Base-by-base conservation (phyloP, 2,888 invertebrate species). In the Polietes domitor region DNA sequence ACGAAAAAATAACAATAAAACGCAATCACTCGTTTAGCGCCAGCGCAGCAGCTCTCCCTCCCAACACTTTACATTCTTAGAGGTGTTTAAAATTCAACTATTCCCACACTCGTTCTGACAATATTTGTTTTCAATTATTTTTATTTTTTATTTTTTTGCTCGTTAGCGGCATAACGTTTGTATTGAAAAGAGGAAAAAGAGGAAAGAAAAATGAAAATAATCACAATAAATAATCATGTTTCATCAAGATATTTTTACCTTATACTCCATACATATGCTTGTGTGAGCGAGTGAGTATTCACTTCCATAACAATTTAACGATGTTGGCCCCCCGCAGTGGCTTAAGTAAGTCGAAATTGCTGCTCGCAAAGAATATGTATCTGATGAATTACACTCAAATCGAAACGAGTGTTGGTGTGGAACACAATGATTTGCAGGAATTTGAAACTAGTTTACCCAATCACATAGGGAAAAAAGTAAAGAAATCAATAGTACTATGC, bases 201-300 rank as follows among this genome's bases (percentile, higher is more conserved):
- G 21, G 12, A 47, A 47, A 3, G 17, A n/a, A 28, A 28, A 47
- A 32, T 32, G 32, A 73, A 58, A 73, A 73, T 73, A 65, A 74
- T 28, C 26, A 17, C 61, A 61, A 75, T 75, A 76, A 72, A 71
- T 53, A 75, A 77, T 72, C 55, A 68, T 77, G 26, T 81, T 81
- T 72, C 73, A 73, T 47, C 73, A 26, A 81, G 37, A 77, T 28
- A 55, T 63, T 70, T 70, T 19, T 68, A 17, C 15, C 28, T 21
- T 70, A n/a, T 68, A 26, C 71, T 32, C 17, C 15, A 41, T 21
- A 28, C 12, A 58, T 55, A 24, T 55, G 55, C 24, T 55, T 12
- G 21, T 37, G n/a, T 63, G 41, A 41, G 19, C n/a, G n/a, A n/a
- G n/a, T n/a, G n/a, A n/a, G n/a, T n/a, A n/a, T n/a, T n/a, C n/a